Percentiles rank a stretch among this genome's conserved stretches.
Evolutionary conservation across 2,888 invertebrate genomes (phyloP).

Genomic region (Eupithecia insigniata): DNA sequence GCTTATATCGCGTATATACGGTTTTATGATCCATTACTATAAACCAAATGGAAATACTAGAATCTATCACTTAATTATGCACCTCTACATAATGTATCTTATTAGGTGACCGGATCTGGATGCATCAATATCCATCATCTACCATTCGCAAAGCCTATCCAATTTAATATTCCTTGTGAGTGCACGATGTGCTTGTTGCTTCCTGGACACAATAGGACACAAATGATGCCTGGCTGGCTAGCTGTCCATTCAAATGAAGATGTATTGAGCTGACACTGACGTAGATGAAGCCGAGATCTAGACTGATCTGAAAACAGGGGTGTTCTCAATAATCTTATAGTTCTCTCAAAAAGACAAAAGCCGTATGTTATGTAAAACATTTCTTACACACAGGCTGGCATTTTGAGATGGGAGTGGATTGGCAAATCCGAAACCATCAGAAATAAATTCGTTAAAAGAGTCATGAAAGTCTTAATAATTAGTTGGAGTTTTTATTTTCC

Average conservation of each 20-base stretch:
- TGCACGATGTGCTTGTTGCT: background rate
- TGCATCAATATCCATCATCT: background rate
- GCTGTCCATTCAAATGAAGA: conserved; percentile 12
- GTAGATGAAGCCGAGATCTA: background rate
- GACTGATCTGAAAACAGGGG: background rate
- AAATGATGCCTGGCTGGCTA: background rate
- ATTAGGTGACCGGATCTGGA: too few relatives aligned
- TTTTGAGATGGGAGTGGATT: too few relatives aligned
- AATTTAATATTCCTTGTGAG: conserved; percentile 14
- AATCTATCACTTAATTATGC: background rate
- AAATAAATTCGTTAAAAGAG: too few relatives aligned
- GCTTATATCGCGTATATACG: too few relatives aligned
- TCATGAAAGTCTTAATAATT: too few relatives aligned
- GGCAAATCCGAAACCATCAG: too few relatives aligned
- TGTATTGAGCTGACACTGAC: conserved; percentile 2
- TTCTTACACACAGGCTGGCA: too few relatives aligned
- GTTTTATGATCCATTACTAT: too few relatives aligned
- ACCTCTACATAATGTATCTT: too few relatives aligned
- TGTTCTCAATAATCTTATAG: background rate
- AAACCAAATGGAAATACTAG: too few relatives aligned
- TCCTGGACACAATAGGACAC: conserved; percentile 2
- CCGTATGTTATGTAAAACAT: background rate
- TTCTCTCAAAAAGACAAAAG: background rate
- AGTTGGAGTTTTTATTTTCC: too few relatives aligned
- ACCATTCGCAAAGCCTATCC: background rate